Conservation (phyloP, 1,140 invertebrate species). For the Orchestia grillus region DNA sequence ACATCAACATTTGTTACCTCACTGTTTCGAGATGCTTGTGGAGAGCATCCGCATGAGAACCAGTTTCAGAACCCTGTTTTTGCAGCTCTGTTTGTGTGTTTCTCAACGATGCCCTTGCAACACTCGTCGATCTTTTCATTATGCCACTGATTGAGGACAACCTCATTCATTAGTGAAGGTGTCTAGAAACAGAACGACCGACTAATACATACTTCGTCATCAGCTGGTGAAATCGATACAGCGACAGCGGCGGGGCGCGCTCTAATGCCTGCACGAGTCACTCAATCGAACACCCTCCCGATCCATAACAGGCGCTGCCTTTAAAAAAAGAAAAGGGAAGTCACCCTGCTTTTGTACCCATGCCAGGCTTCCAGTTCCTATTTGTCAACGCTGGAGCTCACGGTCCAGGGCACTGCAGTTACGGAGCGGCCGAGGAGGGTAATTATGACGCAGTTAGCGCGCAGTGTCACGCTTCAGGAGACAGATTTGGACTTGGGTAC, state of each 20-base stretch:
- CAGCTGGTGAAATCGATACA: background rate
- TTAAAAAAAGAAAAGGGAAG: constrained; percentile 10
- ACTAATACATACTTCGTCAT: background rate
- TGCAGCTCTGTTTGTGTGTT: background rate
- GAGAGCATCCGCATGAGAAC: background rate
- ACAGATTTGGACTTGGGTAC: background rate
- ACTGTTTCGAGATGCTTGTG: background rate
- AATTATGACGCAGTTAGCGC: background rate
- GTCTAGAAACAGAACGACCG: background rate
- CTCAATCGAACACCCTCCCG: background rate
- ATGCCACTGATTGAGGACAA: background rate
- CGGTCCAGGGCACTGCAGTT: background rate
- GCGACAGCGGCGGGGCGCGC: background rate
- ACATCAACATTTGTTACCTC: background rate
- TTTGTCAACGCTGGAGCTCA: background rate
- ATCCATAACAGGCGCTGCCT: background rate
- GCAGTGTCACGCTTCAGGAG: background rate
- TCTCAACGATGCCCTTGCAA: background rate
- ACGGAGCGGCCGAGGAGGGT: background rate
- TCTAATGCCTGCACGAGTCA: background rate
- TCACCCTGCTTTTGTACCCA: background rate
- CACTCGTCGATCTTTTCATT: background rate
- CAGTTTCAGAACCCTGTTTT: background rate
- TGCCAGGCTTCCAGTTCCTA: background rate
- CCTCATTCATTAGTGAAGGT: background rate